Percentiles rank a stretch among this genome's conserved stretches.
phyloP scores from a whole-genome alignment of 2,888 invertebrate genomes.

The Dryobotodes eremita region DNA sequence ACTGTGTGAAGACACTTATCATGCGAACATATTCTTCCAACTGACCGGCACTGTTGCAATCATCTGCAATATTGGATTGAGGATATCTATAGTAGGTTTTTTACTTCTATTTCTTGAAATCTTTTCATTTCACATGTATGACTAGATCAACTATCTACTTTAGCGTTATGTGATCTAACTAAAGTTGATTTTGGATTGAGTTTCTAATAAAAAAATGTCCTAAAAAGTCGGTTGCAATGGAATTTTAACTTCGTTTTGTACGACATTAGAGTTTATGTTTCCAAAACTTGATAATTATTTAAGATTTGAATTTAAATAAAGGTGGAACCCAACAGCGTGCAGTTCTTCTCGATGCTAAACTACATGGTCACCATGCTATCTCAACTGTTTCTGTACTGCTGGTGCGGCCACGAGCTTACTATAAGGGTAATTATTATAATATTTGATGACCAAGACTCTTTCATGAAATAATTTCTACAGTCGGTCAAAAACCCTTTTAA shows the following conservation, averaged over 20 bases:
- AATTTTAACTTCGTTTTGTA: constrained; percentile 2
- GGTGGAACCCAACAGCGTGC: constrained; percentile 83
- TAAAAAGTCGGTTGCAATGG: not conserved
- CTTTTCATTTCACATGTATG: not conserved
- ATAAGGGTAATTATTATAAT: constrained; percentile 74
- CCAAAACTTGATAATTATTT: not conserved
- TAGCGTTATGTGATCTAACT: not conserved
- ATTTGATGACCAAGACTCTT: not conserved
- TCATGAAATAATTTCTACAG: not conserved
- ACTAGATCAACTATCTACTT: not conserved
- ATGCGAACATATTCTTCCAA: constrained; percentile 89
- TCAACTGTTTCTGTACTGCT: constrained; percentile 89
- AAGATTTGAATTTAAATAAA: constrained; percentile 47
- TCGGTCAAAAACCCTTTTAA: not conserved
- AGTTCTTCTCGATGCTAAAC: constrained; percentile 84
- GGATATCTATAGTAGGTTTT: constrained; percentile 81
- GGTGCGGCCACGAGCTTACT: constrained; percentile 89
- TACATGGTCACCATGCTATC: constrained; percentile 88
- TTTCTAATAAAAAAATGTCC: not conserved
- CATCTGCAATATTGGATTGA: constrained; percentile 85
- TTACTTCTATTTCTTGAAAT: too few species aligned
- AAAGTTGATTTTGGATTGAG: not conserved
- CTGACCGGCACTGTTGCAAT: constrained; percentile 87
- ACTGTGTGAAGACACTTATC: constrained; percentile 86
- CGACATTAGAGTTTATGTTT: not conserved